Evolutionary conservation across 2,797 vertebrate species (phyloP).

Genomic region (Rachycentron canadum): DNA sequence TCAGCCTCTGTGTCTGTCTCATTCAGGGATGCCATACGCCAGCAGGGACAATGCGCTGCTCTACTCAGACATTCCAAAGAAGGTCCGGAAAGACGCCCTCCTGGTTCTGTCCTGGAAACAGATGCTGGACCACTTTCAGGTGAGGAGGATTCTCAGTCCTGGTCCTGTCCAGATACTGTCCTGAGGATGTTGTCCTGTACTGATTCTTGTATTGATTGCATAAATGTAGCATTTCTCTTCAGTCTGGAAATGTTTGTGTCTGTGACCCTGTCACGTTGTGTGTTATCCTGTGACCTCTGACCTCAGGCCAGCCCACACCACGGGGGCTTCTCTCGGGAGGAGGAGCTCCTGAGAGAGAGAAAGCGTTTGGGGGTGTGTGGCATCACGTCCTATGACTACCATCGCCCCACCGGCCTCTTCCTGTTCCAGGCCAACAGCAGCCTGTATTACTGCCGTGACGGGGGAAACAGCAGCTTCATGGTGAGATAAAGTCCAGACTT

Average conservation of each 20-base stretch:
- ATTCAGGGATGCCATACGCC: conserved; percentile 93
- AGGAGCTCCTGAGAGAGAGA: conserved; percentile 94
- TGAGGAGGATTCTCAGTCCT: conserved; percentile 31
- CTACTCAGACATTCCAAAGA: conserved; percentile 96
- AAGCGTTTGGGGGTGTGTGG: conserved; percentile 96
- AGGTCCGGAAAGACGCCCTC: conserved; percentile 93
- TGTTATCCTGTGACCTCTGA: conserved; percentile 57
- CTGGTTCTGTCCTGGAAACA: conserved; percentile 94
- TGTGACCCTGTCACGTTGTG: conserved; percentile 41
- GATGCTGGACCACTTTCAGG: conserved; percentile 95
- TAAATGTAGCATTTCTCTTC: neutral
- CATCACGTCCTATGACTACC: conserved; percentile 96
- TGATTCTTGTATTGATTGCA: neutral
- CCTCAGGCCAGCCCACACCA: conserved; percentile 93
- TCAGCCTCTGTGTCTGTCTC: conserved; percentile 10
- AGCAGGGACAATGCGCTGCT: conserved; percentile 95
- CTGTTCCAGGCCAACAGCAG: conserved; percentile 98
- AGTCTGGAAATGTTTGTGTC: conserved; percentile 2
- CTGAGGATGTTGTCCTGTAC: no score
- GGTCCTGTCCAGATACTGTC: neutral
- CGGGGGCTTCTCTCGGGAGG: conserved; percentile 93
- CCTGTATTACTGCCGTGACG: conserved; percentile 94
- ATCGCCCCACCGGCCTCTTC: conserved; percentile 92
- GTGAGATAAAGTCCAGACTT: conserved; percentile 87
- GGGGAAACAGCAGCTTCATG: conserved; percentile 91